Evolutionary conservation across 1,140 invertebrate species (phyloP), one percentile per base, ranked within the genome.

Genomic region (Calycopis cecrops): DNA sequence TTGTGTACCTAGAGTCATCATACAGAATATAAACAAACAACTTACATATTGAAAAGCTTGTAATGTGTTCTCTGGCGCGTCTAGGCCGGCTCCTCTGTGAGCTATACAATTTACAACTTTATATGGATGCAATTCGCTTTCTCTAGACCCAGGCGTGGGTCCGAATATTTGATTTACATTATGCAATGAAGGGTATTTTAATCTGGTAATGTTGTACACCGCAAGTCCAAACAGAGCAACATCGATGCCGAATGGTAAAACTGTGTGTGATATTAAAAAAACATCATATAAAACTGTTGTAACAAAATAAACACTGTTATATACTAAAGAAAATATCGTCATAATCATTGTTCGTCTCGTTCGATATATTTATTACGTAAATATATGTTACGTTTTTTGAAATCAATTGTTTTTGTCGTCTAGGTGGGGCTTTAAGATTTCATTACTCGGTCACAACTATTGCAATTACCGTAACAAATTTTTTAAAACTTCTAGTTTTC

Each of bases 51-150:
- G 90, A 69, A 94, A 91, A 17, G 92, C 92, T 55, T 88, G 81
- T 61, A 94, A 71, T 57, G 91, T 94, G 73, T 94, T 94, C 79
- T 94, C 93, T 11, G 93, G 93, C 11, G 91, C 93, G 85, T 94
- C 93, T 18, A 92, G 84, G 37, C 88, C 91, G 37, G 92, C 92
- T 38, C 92, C 93, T 69, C 93, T 87, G 69, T 94, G 93, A 10
- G 91, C 92, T 28, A 93, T 89, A 18, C 85, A 87, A 47, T 68
- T 71, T 0, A 85, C 75, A 0, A 80, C 65, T 69, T 70, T 79
- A 1, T 81, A 73, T 0, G 79, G 78, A 54, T 76, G 55, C 3
- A 63, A 8, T 21, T 71, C 61, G 2, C 66, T 65, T 21, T 81
- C 79, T 53, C 75, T 76, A 17, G 72, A 67, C 9, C 70, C 65